These are phyloP conservation scores for Spilarctia lutea DNA, from an alignment of 2,888 invertebrate species.

Conservation along the genomic window DNA sequence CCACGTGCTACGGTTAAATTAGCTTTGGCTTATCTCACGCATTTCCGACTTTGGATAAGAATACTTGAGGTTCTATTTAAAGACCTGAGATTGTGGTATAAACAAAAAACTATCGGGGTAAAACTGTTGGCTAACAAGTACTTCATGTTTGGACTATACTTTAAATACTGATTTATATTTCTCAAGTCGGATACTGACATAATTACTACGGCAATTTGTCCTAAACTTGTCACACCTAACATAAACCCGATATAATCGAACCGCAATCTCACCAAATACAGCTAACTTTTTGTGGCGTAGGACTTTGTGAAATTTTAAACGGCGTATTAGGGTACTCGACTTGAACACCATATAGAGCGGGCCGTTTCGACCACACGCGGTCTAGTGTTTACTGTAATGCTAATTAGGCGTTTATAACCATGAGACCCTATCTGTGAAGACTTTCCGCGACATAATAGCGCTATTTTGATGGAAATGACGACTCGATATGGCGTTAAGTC, in stretches of 20 bases:
- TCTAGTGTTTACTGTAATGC: constrained; percentile 35
- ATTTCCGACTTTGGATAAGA: not conserved
- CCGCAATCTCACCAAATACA: not conserved
- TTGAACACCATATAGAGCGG: constrained; percentile 29
- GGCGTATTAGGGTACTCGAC: not conserved
- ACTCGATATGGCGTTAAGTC: constrained; percentile 26
- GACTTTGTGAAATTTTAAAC: not conserved
- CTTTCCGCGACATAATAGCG: constrained; percentile 17
- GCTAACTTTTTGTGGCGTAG: not conserved
- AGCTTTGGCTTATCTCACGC: not conserved
- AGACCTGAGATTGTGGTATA: not conserved
- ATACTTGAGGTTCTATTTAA: not conserved
- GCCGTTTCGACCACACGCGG: constrained; percentile 37
- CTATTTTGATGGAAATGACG: constrained; percentile 41
- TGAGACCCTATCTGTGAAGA: constrained; percentile 23
- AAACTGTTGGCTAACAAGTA: not conserved
- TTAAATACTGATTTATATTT: not conserved
- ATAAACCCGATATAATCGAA: not conserved
- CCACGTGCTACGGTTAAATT: not conserved
- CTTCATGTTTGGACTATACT: not conserved
- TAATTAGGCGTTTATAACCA: constrained; percentile 40
- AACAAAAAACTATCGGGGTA: not conserved
- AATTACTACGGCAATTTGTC: not conserved
- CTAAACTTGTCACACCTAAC: not conserved
- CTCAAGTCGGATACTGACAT: not conserved